Evolutionary conservation across 2,888 invertebrate genomes (phyloP).

Genomic region (Cephus pulcher): DNA sequence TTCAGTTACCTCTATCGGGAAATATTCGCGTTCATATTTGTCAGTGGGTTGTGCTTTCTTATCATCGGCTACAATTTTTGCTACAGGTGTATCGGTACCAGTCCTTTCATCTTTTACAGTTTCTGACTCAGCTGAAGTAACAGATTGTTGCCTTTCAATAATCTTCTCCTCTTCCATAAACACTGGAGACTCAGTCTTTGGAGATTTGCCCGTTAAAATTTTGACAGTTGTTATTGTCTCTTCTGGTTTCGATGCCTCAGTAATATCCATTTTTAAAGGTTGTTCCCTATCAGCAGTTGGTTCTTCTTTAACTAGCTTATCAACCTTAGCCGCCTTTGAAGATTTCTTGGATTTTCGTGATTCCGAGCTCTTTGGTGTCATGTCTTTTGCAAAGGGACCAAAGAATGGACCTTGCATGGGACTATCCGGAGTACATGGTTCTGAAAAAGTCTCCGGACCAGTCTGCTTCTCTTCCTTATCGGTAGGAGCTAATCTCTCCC

Average conservation of each 20-base stretch:
- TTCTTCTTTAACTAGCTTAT: constrained; percentile 11
- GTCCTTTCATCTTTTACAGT: constrained; percentile 3
- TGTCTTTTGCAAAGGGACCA: constrained; percentile 49
- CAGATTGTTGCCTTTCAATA: constrained; percentile 7
- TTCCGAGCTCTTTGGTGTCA: constrained; percentile 26
- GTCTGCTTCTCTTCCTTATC: neutral
- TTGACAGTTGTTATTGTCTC: neutral
- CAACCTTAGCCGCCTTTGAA: neutral
- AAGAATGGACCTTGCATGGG: constrained; percentile 49
- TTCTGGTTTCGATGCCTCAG: neutral
- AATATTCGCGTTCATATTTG: constrained; percentile 41
- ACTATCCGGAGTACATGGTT: constrained; percentile 27
- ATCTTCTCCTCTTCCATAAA: neutral
- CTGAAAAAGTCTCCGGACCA: neutral
- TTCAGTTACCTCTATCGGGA: constrained; percentile 47
- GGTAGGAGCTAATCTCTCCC: neutral
- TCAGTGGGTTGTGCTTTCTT: constrained; percentile 22
- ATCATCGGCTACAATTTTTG: constrained; percentile 8
- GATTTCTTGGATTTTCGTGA: constrained; percentile 10
- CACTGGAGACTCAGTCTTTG: neutral
- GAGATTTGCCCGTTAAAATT: neutral
- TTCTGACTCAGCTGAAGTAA: constrained; percentile 24
- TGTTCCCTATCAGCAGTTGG: constrained; percentile 6
- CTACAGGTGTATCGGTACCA: constrained; percentile 2
- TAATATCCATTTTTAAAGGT: neutral